A percentile compares a stretch with the other conserved stretches of the same genome.
phyloP scores from a whole-genome alignment of 1,140 invertebrate genomes.

The Drosophila bipectinata region DNA sequence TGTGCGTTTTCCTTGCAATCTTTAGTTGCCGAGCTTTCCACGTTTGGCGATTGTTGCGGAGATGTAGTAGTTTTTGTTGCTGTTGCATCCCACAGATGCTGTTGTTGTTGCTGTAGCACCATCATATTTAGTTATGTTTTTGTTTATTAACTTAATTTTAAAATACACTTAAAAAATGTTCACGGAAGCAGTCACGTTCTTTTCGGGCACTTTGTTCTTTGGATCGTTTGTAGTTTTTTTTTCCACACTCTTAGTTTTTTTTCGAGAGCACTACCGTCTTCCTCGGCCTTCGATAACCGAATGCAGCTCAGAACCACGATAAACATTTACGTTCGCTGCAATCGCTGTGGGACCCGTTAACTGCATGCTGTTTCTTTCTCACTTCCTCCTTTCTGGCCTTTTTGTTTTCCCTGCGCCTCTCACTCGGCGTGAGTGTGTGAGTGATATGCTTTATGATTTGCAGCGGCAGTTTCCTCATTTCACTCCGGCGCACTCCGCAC shows the following conservation, averaged over 20 bases:
- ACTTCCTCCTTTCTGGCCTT: background rate
- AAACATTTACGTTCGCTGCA: slow-evolving; percentile 18
- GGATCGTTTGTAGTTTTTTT: background rate
- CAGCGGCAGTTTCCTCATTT: slow-evolving; percentile 46
- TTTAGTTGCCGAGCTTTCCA: slow-evolving; percentile 19
- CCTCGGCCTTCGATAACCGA: slow-evolving; percentile 61
- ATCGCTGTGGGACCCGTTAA: slow-evolving; percentile 44
- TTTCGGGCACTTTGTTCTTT: slow-evolving; percentile 4
- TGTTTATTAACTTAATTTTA: slow-evolving; percentile 10
- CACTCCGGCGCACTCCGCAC: slow-evolving; percentile 14
- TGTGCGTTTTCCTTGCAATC: slow-evolving; percentile 19
- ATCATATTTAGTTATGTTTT: slow-evolving; percentile 58
- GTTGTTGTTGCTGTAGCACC: slow-evolving; percentile 74
- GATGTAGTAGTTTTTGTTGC: slow-evolving; percentile 16
- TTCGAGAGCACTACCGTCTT: slow-evolving; percentile 36
- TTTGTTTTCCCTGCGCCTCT: slow-evolving; percentile 3
- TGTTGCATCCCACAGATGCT: slow-evolving; percentile 52
- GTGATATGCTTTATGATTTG: slow-evolving; percentile 50
- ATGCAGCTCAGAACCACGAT: slow-evolving; percentile 60
- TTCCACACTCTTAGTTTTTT: slow-evolving; percentile 4
- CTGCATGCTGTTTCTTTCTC: slow-evolving; percentile 17
- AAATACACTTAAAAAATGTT: slow-evolving; percentile 23
- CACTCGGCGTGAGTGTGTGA: background rate
- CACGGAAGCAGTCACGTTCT: slow-evolving; percentile 1
- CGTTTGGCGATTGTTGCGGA: slow-evolving; percentile 23